A percentile compares a stretch with the other conserved stretches of the same genome.
phyloP scores from a whole-genome alignment of 2,888 invertebrate genomes.

The Dasypogon diadema region DNA sequence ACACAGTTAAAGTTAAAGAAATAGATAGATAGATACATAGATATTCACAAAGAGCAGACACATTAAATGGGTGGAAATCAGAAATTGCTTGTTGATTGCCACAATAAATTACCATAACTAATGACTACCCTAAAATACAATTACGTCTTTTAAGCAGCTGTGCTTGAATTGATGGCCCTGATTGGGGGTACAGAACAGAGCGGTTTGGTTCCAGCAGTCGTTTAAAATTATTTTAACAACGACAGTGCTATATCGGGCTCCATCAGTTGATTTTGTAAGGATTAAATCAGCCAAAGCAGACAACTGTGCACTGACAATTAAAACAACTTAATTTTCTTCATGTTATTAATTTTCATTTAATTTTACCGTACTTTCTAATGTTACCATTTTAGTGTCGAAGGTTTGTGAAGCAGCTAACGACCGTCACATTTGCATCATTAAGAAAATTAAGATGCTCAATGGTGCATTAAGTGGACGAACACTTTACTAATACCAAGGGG shows the following conservation, averaged over 20 bases:
- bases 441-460: too few species aligned
- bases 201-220: not conserved
- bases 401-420: too few species aligned
- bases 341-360: not conserved
- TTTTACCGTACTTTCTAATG: too few species aligned
- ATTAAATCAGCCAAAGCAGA: conserved; percentile 8
- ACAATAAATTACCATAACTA: conserved; percentile 43
- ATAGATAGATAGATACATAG: not conserved
- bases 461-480: too few species aligned
- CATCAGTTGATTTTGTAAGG: not conserved
- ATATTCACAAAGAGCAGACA: not conserved
- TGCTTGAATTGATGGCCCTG: conserved; percentile 32
- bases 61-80: conserved; percentile 43
- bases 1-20: too few species aligned
- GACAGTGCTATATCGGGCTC: not conserved
- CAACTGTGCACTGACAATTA: conserved; percentile 31
- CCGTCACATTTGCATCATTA: too few species aligned
- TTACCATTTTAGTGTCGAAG: too few species aligned
- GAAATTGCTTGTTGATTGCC: conserved; percentile 46
- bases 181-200: not conserved
- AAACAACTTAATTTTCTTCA: conserved; percentile 13
- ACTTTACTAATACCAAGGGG: too few species aligned
- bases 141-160: conserved; percentile 43
- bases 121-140: conserved; percentile 43
- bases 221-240: conserved; percentile 17